These are phyloP conservation scores for Tiphia femorata DNA, from an alignment of 2,888 invertebrate genomes.

Conservation along the genomic window DNA sequence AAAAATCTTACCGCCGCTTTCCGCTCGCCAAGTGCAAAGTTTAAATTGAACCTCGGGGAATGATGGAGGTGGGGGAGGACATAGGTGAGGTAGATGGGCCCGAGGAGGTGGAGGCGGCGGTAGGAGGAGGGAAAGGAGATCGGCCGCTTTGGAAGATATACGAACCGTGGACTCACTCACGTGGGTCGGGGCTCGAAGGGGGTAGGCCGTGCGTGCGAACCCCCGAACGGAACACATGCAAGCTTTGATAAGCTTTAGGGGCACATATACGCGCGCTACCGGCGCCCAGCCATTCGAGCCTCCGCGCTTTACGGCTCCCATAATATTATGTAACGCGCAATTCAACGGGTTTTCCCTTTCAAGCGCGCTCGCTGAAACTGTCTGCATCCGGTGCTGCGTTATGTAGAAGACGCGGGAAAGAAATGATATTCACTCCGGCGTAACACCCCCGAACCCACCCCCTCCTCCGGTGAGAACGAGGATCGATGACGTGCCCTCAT, in stretches of 20 bases:
- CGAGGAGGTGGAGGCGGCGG: conserved; percentile 20
- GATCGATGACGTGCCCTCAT: too few species aligned
- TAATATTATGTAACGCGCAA: conserved; percentile 59
- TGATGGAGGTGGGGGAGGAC: conserved; percentile 26
- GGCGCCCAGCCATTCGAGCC: conserved; percentile 57
- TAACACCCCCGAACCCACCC: too few species aligned
- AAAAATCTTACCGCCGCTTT: conserved; percentile 67
- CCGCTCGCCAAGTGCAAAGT: conserved; percentile 57
- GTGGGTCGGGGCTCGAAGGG: conserved; percentile 53
- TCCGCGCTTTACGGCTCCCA: conserved; percentile 56
- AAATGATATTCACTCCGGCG: conserved; percentile 32
- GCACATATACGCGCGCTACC: conserved; percentile 53
- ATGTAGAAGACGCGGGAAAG: conserved; percentile 29
- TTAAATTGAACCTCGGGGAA: conserved; percentile 62
- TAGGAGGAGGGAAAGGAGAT: conserved; percentile 32
- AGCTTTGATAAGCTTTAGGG: conserved; percentile 66
- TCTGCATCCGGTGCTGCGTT: conserved; percentile 24
- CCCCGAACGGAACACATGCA: conserved; percentile 65
- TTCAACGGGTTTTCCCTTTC: conserved; percentile 54
- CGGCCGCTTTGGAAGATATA: conserved; percentile 51
- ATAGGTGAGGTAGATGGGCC: conserved; percentile 16
- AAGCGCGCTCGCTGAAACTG: too few species aligned
- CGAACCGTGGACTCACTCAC: conserved; percentile 51
- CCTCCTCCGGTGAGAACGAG: too few species aligned
- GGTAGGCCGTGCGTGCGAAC: conserved; percentile 65